Conservation (phyloP, 2,888 invertebrate genomes). For the Chaetoderma sp. region DNA sequence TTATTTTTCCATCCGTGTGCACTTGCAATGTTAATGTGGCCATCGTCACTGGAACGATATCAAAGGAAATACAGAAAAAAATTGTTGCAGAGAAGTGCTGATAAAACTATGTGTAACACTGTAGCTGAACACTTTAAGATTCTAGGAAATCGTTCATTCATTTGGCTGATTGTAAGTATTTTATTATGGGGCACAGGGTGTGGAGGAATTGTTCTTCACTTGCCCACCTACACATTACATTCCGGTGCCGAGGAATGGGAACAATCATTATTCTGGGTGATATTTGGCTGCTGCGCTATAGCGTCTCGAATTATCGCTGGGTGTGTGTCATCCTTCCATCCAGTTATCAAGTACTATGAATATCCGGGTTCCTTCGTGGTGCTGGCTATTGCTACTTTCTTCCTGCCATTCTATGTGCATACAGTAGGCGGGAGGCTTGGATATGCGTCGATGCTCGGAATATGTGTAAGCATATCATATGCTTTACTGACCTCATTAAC, state of each 20-base stretch:
- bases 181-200: neutral
- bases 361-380: slow-evolving; percentile 5
- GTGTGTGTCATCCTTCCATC: neutral
- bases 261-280: neutral
- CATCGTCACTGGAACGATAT: neutral
- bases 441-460: neutral
- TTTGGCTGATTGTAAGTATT: neutral
- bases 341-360: neutral
- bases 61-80: too few species aligned
- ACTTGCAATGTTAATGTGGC: neutral
- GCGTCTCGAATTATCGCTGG: neutral
- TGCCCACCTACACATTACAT: neutral
- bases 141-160: neutral
- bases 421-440: neutral
- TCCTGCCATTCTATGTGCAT: slow-evolving; percentile 2
- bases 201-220: neutral
- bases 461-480: neutral
- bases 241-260: neutral
- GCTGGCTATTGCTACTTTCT: neutral
- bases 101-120: too few species aligned
- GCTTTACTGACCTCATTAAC: slow-evolving; percentile 6
- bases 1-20: neutral
- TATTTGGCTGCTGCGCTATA: neutral
- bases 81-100: neutral
- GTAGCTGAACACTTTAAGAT: neutral